Base-by-base conservation (phyloP, 2,888 invertebrate species). In the Prenolepis imparis region DNA sequence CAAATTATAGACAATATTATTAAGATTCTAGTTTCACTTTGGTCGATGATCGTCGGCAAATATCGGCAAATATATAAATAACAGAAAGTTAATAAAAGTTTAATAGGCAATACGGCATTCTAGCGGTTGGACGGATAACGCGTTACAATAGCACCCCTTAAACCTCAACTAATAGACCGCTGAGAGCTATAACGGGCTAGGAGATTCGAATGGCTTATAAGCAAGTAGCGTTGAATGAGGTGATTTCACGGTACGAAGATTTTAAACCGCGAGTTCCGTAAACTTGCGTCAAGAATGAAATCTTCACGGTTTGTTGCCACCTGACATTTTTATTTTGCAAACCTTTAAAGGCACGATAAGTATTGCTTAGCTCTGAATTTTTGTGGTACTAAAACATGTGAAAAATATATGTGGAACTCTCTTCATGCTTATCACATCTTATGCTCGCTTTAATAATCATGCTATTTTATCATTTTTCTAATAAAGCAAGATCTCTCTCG, bases 221-320 rank as follows among this genome's bases (percentile, higher is more conserved):
- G 68, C 32, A 68, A 78, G 57, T 67, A 57, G 32, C 78, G 64
- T 32, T 57, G 24, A 59, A 55, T 61, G 67, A 92, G 87, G 87
- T 88, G 91, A 93, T 93, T 93, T 93, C 86, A 92, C 90, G 90
- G 87, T 87, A 88, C 81, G 86, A 77, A 88, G 88, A 89, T 90
- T 91, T 90, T 85, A 89, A 88, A 88, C 87, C 90, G 91, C 85
- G 87, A 85, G 82, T 88, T 89, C 74, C 74, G 32, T 66, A 41
- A 84, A 83, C 74, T 83, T 83, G 83, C 68, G 67, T 59, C 75
- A 84, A 88, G 87, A 90, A 91, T 90, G 89, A 90, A 89, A 84
- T 88, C 84, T 90, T 84, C 86, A 92, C 90, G 89, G 91, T 86
- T 91, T 89, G 87, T 87, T 89, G 89, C 39, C 73, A 78, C 61